These are phyloP conservation scores for Myoxocephalus aenaeus DNA, from an alignment of 2,797 vertebrate species.

Conservation along the genomic window DNA sequence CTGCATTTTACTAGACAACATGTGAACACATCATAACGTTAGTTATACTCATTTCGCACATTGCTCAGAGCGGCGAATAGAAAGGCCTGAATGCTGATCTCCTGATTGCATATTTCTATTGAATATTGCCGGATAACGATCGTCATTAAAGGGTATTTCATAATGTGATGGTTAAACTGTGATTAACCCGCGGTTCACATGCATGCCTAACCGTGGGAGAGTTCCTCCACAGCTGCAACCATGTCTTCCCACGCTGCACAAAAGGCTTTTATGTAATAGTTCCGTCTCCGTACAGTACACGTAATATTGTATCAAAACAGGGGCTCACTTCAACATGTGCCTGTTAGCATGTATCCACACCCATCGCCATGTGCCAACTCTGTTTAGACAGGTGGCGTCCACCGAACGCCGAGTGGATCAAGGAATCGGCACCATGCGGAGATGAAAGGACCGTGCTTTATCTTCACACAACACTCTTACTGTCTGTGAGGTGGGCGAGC, in stretches of 20 bases:
- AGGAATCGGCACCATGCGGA: constrained; percentile 44
- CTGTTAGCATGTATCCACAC: constrained; percentile 34
- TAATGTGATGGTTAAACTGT: not conserved
- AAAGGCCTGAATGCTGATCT: not conserved
- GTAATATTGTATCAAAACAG: not conserved
- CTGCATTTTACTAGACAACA: too few species aligned
- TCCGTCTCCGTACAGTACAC: not conserved
- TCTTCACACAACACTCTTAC: not conserved
- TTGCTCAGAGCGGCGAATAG: too few species aligned
- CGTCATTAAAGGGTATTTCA: not conserved
- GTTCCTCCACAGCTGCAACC: not conserved
- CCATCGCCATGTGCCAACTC: constrained; percentile 26
- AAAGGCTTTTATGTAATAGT: not conserved
- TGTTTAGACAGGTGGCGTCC: constrained; percentile 65
- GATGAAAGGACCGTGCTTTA: constrained; percentile 49
- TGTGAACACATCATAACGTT: too few species aligned
- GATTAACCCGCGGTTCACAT: not conserved
- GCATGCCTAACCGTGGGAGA: not conserved
- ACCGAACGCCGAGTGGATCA: constrained; percentile 31
- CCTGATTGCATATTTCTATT: not conserved
- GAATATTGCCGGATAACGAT: too few species aligned
- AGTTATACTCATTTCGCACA: too few species aligned
- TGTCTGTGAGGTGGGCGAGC: not conserved
- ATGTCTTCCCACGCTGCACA: not conserved
- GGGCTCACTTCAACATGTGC: constrained; percentile 11